These are phyloP conservation scores for Sylvilagus floridanus DNA, from an alignment of 2,797 vertebrate genomes.

Conservation along the genomic window DNA sequence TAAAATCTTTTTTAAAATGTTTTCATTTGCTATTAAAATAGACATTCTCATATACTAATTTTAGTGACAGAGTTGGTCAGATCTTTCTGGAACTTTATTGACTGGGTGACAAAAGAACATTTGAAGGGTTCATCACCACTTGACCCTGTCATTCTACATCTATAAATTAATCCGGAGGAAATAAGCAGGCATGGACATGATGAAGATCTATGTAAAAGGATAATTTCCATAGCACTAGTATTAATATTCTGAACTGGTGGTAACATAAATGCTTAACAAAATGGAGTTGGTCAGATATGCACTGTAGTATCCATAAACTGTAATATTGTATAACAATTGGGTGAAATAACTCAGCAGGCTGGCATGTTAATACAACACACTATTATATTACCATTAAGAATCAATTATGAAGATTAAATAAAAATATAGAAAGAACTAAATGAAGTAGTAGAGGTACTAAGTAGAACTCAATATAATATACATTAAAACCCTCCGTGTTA, in stretches of 20 bases:
- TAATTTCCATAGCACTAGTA: slow-evolving; percentile 21
- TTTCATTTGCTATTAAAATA: not conserved
- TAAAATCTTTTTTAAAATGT: not conserved
- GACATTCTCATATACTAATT: not conserved
- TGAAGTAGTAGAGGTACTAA: not conserved
- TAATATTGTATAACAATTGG: not conserved
- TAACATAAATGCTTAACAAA: not conserved
- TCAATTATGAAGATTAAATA: not conserved
- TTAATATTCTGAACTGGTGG: not conserved
- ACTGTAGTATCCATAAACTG: not conserved
- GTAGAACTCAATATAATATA: not conserved
- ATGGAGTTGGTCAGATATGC: not conserved
- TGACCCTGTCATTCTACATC: not conserved
- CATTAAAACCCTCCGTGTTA: not conserved
- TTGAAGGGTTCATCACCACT: not conserved
- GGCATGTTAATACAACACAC: not conserved
- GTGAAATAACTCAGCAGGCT: not conserved
- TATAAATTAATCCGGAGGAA: slow-evolving; percentile 10
- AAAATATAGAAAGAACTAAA: not conserved
- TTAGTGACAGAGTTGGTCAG: not conserved
- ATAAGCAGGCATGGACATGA: not conserved
- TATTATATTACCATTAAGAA: not conserved
- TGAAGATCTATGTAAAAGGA: not conserved
- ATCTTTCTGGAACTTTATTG: slow-evolving; percentile 1
- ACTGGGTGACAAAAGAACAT: not conserved